phyloP scores from a whole-genome alignment of 2,797 vertebrate species.

The Jordanella pulchra region DNA sequence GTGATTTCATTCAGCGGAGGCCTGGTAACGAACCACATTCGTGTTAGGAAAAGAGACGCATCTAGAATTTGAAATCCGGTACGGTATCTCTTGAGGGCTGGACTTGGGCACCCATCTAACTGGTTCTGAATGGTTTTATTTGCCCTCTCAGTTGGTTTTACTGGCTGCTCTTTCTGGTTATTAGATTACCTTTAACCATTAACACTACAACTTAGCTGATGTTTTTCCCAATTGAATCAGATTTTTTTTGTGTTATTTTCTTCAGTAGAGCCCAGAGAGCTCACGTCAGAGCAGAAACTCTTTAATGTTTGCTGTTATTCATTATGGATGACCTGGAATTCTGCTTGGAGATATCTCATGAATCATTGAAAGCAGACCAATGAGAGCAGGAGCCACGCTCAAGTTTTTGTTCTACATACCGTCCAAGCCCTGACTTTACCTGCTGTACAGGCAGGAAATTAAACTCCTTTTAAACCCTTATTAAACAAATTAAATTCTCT shows the following conservation, averaged over 20 bases:
- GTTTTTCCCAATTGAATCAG: background rate
- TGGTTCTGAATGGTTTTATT: background rate
- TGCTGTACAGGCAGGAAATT: background rate
- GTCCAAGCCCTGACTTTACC: background rate
- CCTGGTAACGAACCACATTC: too few species aligned
- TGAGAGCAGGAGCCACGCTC: conserved; percentile 19
- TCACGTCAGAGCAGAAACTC: conserved; percentile 29
- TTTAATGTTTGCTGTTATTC: conserved; percentile 55
- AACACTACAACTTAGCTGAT: background rate
- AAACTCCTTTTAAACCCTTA: background rate
- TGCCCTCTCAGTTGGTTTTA: background rate
- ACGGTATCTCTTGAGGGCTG: too few species aligned
- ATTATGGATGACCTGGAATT: conserved; percentile 67
- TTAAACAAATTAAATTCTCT: background rate
- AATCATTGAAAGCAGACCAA: conserved; percentile 62
- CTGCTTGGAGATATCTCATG: conserved; percentile 61
- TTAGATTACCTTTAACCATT: background rate
- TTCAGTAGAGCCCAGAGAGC: conserved; percentile 11
- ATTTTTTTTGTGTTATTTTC: conserved; percentile 11
- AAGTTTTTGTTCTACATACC: conserved; percentile 1
- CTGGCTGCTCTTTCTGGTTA: background rate
- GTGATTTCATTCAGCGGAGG: too few species aligned
- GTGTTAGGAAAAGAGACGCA: too few species aligned
- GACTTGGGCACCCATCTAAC: too few species aligned
- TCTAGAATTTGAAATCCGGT: too few species aligned